phyloP scores from a whole-genome alignment of 2,113 vertebrate species.

The Euleptes europaea region DNA sequence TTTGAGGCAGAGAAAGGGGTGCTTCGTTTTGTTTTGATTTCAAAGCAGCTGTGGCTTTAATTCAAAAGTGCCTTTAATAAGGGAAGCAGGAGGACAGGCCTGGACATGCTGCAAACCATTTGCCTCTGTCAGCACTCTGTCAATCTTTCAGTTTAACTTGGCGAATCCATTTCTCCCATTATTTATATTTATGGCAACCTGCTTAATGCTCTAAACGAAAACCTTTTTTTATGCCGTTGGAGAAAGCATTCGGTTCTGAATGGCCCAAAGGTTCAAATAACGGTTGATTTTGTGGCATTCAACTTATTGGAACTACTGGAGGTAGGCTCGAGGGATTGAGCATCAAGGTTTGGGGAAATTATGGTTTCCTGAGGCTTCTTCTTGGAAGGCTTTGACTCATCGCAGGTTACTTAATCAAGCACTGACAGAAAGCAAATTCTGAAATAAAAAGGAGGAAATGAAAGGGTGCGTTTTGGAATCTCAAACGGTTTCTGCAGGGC shows the following conservation, averaged over 20 bases:
- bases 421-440: constrained; percentile 56
- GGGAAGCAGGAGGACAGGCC: constrained; percentile 43
- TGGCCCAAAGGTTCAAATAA: constrained; percentile 50
- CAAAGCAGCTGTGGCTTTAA: constrained; percentile 48
- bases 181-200: constrained; percentile 40
- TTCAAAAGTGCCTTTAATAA: constrained; percentile 33
- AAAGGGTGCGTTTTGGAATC: constrained; percentile 64
- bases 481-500: constrained; percentile 59
- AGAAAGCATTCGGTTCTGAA: constrained; percentile 54
- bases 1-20: constrained; percentile 7
- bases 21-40: constrained; percentile 24
- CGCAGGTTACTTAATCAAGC: constrained; percentile 68
- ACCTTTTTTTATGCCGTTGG: neutral
- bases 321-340: constrained; percentile 56
- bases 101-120: constrained; percentile 1
- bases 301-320: constrained; percentile 59
- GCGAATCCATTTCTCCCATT: constrained; percentile 41
- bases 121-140: constrained; percentile 37
- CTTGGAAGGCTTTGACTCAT: constrained; percentile 60
- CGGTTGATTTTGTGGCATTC: constrained; percentile 49
- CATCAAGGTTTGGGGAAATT: constrained; percentile 62
- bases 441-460: constrained; percentile 66
- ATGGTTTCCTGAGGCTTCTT: constrained; percentile 65
- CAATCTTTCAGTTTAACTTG: constrained; percentile 46
- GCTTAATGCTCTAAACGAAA: constrained; percentile 32